Conservation (phyloP, 2,888 invertebrate genomes). For the Cacoxenus indagator region DNA sequence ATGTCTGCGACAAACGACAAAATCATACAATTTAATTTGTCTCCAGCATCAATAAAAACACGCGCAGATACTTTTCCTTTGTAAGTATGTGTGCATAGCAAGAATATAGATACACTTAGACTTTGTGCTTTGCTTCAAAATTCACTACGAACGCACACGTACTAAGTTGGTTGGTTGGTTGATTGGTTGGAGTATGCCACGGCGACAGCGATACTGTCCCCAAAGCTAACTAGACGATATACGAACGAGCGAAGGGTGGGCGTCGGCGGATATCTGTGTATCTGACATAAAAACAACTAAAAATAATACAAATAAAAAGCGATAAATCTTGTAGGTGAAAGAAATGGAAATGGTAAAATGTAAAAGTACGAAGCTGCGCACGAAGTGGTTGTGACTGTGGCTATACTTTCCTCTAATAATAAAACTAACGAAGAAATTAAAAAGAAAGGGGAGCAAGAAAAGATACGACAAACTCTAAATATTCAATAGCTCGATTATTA, state of each 20-base stretch:
- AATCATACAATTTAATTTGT: conserved; percentile 28
- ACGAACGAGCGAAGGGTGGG: not conserved
- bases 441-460: conserved; percentile 47
- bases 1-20: conserved; percentile 17
- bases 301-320: conserved; percentile 65
- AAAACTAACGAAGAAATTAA: conserved; percentile 29
- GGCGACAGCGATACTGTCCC: not conserved
- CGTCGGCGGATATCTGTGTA: not conserved
- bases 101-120: conserved; percentile 10
- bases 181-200: not conserved
- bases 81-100: not conserved
- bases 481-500: conserved; percentile 14
- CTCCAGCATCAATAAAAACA: conserved; percentile 39
- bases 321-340: conserved; percentile 66
- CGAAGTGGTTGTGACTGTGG: conserved; percentile 37
- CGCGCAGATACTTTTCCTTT: conserved; percentile 10
- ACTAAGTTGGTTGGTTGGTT: not conserved
- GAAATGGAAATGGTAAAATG: conserved; percentile 48
- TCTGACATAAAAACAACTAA: conserved; percentile 59
- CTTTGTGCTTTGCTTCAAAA: conserved; percentile 24
- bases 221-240: conserved; percentile 34
- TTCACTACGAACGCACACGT: not conserved
- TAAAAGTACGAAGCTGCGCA: conserved; percentile 34
- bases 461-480: conserved; percentile 11
- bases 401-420: conserved; percentile 31